Percentiles rank a stretch among this genome's conserved stretches.
phyloP scores from a whole-genome alignment of 2,888 invertebrate genomes.

The Cylloceria caligata region DNA sequence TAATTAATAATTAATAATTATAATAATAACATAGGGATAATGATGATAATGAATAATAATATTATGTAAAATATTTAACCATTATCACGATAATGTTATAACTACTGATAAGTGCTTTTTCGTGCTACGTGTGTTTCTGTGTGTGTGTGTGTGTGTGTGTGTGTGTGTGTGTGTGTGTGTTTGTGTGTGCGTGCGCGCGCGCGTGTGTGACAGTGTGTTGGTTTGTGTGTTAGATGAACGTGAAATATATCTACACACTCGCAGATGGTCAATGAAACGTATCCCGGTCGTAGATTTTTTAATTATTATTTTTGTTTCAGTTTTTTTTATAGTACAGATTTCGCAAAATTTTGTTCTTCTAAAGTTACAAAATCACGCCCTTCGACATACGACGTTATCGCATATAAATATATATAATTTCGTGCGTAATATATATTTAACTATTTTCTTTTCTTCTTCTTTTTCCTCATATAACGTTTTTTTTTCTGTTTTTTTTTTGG shows the following conservation, averaged over 20 bases:
- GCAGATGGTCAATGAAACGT: slow-evolving; percentile 57
- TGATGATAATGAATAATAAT: slow-evolving; percentile 76
- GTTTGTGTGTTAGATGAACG: slow-evolving; percentile 47
- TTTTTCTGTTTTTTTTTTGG: slow-evolving; percentile 29
- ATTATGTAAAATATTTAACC: slow-evolving; percentile 82
- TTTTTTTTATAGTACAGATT: slow-evolving; percentile 43
- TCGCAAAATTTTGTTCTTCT: slow-evolving; percentile 61
- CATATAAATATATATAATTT: slow-evolving; percentile 78
- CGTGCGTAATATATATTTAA: slow-evolving; percentile 70
- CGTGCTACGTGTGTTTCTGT: slow-evolving; percentile 58
- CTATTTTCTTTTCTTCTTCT: slow-evolving; percentile 42
- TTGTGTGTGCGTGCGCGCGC: no score
- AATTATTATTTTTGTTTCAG: slow-evolving; percentile 36
- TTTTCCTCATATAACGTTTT: slow-evolving; percentile 34
- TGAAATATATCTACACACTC: slow-evolving; percentile 62
- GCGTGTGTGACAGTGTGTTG: slow-evolving; percentile 27
- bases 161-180: no score
- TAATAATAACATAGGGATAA: slow-evolving; percentile 63
- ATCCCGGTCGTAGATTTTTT: slow-evolving; percentile 32
- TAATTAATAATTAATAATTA: slow-evolving; percentile 63
- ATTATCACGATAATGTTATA: slow-evolving; percentile 79
- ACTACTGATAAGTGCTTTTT: slow-evolving; percentile 76
- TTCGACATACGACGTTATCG: slow-evolving; percentile 70
- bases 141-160: slow-evolving; percentile 26
- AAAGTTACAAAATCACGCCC: slow-evolving; percentile 69